phyloP scores from a whole-genome alignment of 2,888 invertebrate species.

The Microdon myrmicae region DNA sequence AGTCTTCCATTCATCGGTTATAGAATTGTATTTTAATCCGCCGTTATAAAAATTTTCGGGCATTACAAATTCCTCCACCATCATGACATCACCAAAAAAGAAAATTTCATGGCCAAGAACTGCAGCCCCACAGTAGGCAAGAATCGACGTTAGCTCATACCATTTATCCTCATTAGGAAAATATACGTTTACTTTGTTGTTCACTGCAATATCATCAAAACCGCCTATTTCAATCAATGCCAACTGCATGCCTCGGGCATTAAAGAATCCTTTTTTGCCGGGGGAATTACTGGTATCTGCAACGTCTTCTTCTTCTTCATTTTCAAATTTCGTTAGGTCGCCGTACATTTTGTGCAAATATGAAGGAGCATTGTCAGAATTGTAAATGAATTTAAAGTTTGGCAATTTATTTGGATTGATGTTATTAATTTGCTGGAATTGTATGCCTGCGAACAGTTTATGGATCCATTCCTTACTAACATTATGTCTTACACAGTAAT shows the following conservation, averaged over 20 bases:
- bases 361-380: neutral
- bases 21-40: constrained; percentile 75
- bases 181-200: constrained; percentile 76
- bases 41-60: no score
- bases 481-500: constrained; percentile 68
- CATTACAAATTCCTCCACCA: no score
- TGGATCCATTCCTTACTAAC: constrained; percentile 50
- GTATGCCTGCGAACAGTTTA: constrained; percentile 57
- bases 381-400: constrained; percentile 16
- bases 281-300: constrained; percentile 41
- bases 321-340: neutral
- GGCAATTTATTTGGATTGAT: constrained; percentile 22
- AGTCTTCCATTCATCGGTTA: constrained; percentile 74
- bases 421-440: constrained; percentile 57
- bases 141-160: constrained; percentile 75
- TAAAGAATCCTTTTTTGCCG: constrained; percentile 66
- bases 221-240: constrained; percentile 78
- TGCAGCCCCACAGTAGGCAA: constrained; percentile 78
- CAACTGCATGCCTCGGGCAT: constrained; percentile 76
- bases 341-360: neutral
- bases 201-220: constrained; percentile 74
- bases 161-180: constrained; percentile 72
- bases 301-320: constrained; percentile 15
- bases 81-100: constrained; percentile 75
- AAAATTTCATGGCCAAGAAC: constrained; percentile 76